A percentile compares a stretch with the other conserved stretches of the same genome.
phyloP scores from a whole-genome alignment of 2,113 vertebrate species.

The Lota lota region DNA sequence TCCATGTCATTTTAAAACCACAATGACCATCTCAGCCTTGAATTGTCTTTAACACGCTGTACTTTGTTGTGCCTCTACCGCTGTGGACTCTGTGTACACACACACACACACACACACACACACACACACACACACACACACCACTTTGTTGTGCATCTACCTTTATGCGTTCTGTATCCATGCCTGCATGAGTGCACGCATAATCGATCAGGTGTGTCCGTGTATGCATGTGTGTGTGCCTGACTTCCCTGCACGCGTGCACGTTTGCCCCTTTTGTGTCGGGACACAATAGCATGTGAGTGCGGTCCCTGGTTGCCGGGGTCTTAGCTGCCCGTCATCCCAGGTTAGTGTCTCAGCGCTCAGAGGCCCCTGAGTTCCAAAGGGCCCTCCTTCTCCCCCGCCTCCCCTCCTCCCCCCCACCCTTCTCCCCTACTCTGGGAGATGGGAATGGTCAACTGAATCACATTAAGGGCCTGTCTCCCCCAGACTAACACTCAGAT shows the following conservation, averaged over 20 bases:
- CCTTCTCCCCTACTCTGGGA: constrained; percentile 52
- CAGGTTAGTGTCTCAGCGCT: constrained; percentile 83
- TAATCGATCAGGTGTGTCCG: constrained; percentile 13
- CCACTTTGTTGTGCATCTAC: background rate
- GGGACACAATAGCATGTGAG: constrained; percentile 68
- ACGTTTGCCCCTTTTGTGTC: constrained; percentile 61
- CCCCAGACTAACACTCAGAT: constrained; percentile 93
- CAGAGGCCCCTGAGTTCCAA: constrained; percentile 52
- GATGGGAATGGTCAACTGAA: constrained; percentile 85
- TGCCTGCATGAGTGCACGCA: background rate
- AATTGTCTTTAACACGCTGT: no score
- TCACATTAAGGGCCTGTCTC: constrained; percentile 94
- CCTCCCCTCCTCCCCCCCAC: no score
- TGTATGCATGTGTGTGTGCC: constrained; percentile 12
- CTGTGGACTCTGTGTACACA: no score
- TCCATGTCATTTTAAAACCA: no score
- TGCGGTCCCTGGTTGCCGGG: constrained; percentile 54
- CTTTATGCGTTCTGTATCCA: background rate
- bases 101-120: no score
- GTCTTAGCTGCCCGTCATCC: constrained; percentile 80
- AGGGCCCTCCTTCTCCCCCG: no score
- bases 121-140: no score
- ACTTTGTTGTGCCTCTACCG: no score
- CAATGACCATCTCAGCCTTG: no score
- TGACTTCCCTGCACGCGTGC: background rate